Evolutionary conservation across 2,888 invertebrate species (phyloP).

Genomic region (Gymnocheta viridis): DNA sequence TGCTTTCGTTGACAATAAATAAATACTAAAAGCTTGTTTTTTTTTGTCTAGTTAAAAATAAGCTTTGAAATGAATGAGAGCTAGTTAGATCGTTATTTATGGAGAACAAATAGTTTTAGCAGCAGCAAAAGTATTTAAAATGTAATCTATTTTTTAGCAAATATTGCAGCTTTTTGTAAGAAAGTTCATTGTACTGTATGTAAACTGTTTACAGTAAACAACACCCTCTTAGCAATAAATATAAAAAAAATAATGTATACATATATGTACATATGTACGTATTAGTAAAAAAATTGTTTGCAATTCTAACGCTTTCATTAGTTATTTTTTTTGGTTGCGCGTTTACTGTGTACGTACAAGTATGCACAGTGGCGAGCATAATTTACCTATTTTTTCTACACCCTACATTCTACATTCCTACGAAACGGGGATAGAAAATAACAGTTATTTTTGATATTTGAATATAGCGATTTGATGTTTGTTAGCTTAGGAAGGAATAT

Average conservation of each 20-base stretch:
- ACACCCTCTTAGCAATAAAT: constrained; percentile 1
- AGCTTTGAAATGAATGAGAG: background rate
- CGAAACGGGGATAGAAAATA: too few relatives aligned
- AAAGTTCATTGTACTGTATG: constrained; percentile 46
- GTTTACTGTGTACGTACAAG: background rate
- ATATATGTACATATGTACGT: too few relatives aligned
- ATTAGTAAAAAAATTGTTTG: background rate
- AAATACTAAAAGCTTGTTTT: background rate
- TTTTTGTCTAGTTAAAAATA: background rate
- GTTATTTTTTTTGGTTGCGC: background rate
- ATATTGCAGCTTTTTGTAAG: constrained; percentile 13
- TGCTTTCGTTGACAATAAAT: constrained; percentile 1
- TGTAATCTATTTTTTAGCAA: background rate
- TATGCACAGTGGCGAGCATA: background rate
- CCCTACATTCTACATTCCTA: background rate
- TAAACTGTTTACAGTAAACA: background rate
- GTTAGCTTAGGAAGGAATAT: too few relatives aligned
- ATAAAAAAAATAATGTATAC: too few relatives aligned
- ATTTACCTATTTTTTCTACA: background rate
- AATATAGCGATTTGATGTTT: too few relatives aligned
- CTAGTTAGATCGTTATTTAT: background rate
- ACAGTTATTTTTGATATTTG: too few relatives aligned
- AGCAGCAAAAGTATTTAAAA: background rate
- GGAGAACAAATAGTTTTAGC: background rate
- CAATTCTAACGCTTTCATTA: constrained; percentile 15